phyloP scores from a whole-genome alignment of 2,113 vertebrate species.

The Chitala chitala region DNA sequence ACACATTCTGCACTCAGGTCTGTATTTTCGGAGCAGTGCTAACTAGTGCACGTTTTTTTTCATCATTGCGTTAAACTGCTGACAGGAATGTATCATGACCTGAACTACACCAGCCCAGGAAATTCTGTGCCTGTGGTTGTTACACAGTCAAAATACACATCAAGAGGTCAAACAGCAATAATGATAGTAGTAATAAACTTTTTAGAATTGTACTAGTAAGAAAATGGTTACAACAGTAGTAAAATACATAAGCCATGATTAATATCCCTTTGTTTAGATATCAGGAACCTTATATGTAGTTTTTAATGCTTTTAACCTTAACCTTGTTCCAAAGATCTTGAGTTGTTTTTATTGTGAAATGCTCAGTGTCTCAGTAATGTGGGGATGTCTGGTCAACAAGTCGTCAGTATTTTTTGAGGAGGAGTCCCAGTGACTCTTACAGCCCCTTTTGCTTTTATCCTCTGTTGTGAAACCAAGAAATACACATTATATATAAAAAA shows the following conservation, averaged over 20 bases:
- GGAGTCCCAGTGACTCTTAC: conserved; percentile 31
- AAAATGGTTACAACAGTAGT: conserved; percentile 5
- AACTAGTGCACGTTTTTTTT: too few relatives aligned
- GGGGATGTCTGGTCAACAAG: background rate
- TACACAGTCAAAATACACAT: background rate
- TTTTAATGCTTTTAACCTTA: conserved; percentile 44
- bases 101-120: background rate
- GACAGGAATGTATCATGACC: too few relatives aligned
- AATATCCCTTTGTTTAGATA: background rate
- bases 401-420: background rate
- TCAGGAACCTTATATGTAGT: background rate
- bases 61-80: too few relatives aligned
- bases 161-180: background rate
- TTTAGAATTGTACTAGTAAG: too few relatives aligned
- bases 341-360: conserved; percentile 32
- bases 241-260: background rate
- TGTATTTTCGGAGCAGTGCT: too few relatives aligned
- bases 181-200: background rate
- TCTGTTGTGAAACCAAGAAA: conserved; percentile 68
- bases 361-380: conserved; percentile 13
- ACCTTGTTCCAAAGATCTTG: conserved; percentile 65
- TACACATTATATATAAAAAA: conserved; percentile 74
- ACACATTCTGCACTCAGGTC: too few relatives aligned
- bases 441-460: conserved; percentile 21
- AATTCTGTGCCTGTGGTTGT: background rate